Evolutionary conservation across 2,113 vertebrate genomes (phyloP).

Genomic region (Pollachius pollachius): DNA sequence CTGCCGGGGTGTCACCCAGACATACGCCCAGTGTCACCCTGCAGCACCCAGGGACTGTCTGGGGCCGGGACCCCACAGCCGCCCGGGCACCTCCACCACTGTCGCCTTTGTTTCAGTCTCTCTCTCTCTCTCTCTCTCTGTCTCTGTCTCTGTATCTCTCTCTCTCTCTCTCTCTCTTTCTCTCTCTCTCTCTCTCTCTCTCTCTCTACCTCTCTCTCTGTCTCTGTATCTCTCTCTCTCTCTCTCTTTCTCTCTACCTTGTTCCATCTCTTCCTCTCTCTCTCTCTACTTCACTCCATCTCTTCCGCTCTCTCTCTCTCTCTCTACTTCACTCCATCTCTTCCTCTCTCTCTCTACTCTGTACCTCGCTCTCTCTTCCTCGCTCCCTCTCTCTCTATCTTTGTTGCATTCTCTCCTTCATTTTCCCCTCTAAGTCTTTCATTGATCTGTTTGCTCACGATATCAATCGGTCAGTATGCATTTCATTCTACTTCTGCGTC

Average conservation of each 20-base stretch:
- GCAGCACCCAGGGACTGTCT: slow-evolving; percentile 49
- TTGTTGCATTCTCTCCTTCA: neutral
- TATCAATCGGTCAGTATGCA: too few relatives aligned
- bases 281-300: too few relatives aligned
- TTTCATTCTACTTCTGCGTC: neutral
- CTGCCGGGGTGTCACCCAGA: slow-evolving; percentile 67
- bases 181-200: neutral
- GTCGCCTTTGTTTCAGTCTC: neutral
- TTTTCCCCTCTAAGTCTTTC: too few relatives aligned
- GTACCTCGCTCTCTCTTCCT: neutral
- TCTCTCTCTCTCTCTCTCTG: slow-evolving; percentile 26
- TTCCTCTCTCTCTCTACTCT: slow-evolving; percentile 17
- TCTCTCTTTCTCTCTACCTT: too few relatives aligned
- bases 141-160: neutral
- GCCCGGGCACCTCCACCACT: slow-evolving; percentile 47
- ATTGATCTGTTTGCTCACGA: too few relatives aligned
- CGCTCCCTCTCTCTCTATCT: neutral
- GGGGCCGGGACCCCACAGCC: slow-evolving; percentile 46
- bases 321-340: too few relatives aligned
- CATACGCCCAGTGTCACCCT: slow-evolving; percentile 69
- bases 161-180: neutral
- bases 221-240: too few relatives aligned
- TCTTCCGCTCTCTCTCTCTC: slow-evolving; percentile 4
- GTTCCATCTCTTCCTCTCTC: neutral
- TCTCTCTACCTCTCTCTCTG: neutral